These are phyloP conservation scores for Cheilosia variabilis DNA, from an alignment of 2,888 invertebrate species.

Conservation along the genomic window DNA sequence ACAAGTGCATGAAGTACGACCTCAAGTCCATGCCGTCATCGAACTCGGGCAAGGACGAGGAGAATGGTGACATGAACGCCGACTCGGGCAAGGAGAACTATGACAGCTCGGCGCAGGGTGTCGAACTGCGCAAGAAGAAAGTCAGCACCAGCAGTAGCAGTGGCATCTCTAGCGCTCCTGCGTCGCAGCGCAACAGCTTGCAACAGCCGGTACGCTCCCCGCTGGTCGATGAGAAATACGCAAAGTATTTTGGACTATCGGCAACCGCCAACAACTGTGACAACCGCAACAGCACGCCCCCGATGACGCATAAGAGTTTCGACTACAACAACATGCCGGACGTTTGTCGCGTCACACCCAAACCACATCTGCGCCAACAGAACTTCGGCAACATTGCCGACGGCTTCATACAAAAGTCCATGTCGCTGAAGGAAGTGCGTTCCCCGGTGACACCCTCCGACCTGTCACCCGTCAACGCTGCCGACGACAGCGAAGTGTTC, in stretches of 20 bases:
- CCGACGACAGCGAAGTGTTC: constrained; percentile 48
- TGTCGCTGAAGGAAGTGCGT: constrained; percentile 60
- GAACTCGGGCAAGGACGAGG: constrained; percentile 63
- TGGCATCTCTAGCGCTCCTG: constrained; percentile 65
- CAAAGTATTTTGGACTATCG: constrained; percentile 81
- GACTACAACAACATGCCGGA: constrained; percentile 70
- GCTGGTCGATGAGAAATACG: constrained; percentile 78
- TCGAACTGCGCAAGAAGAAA: constrained; percentile 79
- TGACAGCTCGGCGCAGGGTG: constrained; percentile 76
- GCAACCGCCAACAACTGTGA: constrained; percentile 29
- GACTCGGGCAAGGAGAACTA: constrained; percentile 83
- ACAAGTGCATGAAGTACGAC: constrained; percentile 77
- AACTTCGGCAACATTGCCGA: constrained; percentile 51
- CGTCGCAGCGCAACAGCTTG: constrained; percentile 67
- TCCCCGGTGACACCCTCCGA: constrained; percentile 42
- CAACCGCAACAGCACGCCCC: constrained; percentile 55
- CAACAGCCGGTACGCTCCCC: constrained; percentile 57
- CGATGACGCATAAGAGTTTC: constrained; percentile 54
- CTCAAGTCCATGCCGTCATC: constrained; percentile 70
- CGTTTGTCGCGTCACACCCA: constrained; percentile 69
- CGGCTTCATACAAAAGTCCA: constrained; percentile 59
- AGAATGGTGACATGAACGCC: constrained; percentile 76
- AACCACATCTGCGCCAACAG: constrained; percentile 57
- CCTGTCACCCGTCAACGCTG: constrained; percentile 27
- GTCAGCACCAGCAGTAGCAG: constrained; percentile 61